Percentiles rank a stretch among this genome's conserved stretches.
These are phyloP conservation scores for Coptodon bakossiorum DNA, from an alignment of 2,113 vertebrate species.

Conservation along the genomic window DNA sequence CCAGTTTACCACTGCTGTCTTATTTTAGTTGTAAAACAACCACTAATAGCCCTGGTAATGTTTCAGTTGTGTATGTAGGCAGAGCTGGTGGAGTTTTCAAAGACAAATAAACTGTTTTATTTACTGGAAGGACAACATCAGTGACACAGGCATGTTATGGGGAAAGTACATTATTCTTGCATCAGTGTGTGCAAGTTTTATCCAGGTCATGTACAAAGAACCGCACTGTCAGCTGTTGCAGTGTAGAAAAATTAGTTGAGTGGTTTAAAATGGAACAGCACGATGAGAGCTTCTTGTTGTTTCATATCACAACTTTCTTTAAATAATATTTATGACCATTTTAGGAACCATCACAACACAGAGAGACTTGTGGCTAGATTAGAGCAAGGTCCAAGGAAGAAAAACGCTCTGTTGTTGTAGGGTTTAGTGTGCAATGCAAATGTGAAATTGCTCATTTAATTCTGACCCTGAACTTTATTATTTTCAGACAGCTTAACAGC, in stretches of 20 bases:
- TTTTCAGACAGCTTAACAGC: neutral
- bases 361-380: neutral
- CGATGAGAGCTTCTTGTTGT: neutral
- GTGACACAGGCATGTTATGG: neutral
- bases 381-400: neutral
- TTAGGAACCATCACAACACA: neutral
- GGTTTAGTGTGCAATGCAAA: neutral
- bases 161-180: conserved; percentile 29
- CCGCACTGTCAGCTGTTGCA: neutral
- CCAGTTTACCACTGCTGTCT: neutral
- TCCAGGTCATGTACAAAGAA: conserved; percentile 12
- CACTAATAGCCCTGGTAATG: neutral
- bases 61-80: neutral
- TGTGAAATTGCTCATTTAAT: neutral
- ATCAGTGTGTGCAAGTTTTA: neutral
- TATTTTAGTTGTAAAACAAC: neutral
- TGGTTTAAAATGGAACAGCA: neutral
- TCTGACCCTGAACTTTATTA: neutral
- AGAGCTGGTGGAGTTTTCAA: neutral
- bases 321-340: neutral
- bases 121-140: conserved; percentile 13
- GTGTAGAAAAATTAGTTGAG: neutral
- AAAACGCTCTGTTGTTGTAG: neutral
- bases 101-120: neutral
- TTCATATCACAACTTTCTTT: neutral